These are phyloP conservation scores for Ranitomeya variabilis DNA, from an alignment of 2,113 vertebrate species.

Conservation along the genomic window DNA sequence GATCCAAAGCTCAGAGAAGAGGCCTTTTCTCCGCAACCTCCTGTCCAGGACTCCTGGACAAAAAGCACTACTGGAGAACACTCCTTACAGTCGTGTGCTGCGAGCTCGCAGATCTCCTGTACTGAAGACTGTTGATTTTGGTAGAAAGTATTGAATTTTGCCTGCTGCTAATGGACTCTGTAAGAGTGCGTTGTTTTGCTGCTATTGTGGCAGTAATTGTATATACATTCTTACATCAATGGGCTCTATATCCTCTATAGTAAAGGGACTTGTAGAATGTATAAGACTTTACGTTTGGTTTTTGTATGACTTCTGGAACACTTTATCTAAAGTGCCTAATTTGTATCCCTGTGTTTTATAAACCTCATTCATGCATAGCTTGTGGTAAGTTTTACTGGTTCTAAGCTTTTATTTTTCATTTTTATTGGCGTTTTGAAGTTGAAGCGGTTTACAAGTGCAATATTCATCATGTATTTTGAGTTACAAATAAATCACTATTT, in stretches of 20 bases:
- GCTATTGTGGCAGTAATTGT: neutral
- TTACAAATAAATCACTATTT: conserved; percentile 39
- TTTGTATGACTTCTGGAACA: neutral
- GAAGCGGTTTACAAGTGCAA: conserved; percentile 42
- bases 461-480: conserved; percentile 35
- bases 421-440: neutral
- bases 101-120: conserved; percentile 73
- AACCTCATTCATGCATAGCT: neutral
- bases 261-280: neutral
- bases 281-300: neutral
- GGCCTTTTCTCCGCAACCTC: conserved; percentile 79
- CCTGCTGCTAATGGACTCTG: conserved; percentile 19
- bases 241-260: neutral
- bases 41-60: conserved; percentile 74
- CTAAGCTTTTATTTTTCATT: neutral
- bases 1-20: conserved; percentile 76
- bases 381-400: neutral
- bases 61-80: conserved; percentile 63
- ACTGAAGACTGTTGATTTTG: conserved; percentile 67
- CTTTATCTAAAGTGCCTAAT: neutral
- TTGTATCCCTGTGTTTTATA: neutral
- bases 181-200: neutral
- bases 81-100: conserved; percentile 76
- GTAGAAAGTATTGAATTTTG: conserved; percentile 65
- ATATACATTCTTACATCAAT: neutral